Percentiles rank a stretch among this genome's conserved stretches.
Evolutionary conservation across 2,113 vertebrate genomes (phyloP).

Genomic region (Scatophagus argus): DNA sequence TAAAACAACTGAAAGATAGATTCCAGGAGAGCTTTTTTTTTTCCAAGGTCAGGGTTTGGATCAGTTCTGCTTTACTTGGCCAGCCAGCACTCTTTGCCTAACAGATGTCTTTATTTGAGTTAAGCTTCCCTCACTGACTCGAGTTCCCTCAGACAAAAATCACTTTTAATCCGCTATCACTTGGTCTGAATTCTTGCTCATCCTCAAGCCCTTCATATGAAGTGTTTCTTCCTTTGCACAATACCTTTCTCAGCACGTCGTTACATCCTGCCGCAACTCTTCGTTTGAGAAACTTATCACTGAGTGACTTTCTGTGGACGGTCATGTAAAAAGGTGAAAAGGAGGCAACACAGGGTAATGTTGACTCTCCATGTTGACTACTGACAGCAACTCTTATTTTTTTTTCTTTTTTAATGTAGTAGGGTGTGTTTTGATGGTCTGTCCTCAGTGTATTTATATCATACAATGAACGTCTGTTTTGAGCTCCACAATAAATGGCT

Average conservation of each 20-base stretch:
- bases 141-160: conserved; percentile 13
- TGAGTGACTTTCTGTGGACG: neutral
- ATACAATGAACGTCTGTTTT: neutral
- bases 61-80: conserved; percentile 56
- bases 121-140: conserved; percentile 21
- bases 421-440: neutral
- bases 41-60: conserved; percentile 45
- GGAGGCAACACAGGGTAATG: neutral
- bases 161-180: conserved; percentile 8
- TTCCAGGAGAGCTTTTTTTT: conserved; percentile 40
- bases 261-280: no score
- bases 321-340: neutral
- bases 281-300: neutral
- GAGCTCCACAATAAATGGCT: neutral
- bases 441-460: neutral
- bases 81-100: conserved; percentile 41
- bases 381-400: neutral
- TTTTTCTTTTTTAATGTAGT: neutral
- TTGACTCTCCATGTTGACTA: neutral
- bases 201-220: neutral
- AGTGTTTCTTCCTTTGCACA: neutral
- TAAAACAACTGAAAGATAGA: conserved; percentile 26
- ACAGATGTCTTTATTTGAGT: conserved; percentile 62
- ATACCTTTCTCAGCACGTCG: neutral
- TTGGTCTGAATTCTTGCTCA: neutral